These are phyloP conservation scores for Frankliniella fusca DNA, from an alignment of 2,888 invertebrate species.

Conservation along the genomic window DNA sequence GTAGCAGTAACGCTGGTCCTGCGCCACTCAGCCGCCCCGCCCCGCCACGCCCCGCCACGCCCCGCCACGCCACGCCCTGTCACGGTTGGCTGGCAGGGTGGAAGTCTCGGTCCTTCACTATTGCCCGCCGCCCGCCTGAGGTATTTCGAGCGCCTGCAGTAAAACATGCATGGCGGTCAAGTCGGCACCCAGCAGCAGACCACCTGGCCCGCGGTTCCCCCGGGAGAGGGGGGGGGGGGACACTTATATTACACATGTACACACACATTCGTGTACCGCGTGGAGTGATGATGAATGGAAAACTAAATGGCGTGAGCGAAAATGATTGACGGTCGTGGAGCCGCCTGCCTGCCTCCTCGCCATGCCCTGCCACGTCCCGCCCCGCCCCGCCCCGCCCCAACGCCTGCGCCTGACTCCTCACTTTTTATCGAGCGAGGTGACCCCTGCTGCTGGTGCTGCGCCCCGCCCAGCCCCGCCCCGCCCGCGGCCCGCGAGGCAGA, in stretches of 20 bases:
- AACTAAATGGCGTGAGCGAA: background rate
- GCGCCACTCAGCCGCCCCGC: background rate
- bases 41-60: background rate
- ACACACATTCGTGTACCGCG: background rate
- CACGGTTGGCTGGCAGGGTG: no score
- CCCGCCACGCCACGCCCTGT: no score
- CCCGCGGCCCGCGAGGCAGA: background rate
- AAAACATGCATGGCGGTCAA: background rate
- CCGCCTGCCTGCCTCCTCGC: background rate
- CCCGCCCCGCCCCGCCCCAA: background rate
- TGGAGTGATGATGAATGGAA: background rate
- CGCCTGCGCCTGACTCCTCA: background rate
- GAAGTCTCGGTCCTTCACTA: no score
- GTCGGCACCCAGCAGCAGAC: background rate
- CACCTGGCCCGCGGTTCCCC: background rate
- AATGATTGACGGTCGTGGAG: background rate
- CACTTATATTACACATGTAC: background rate
- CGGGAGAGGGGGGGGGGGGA: background rate
- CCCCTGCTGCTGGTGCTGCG: background rate
- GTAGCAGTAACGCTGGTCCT: no score
- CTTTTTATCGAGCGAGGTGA: background rate
- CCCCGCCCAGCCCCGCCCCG: background rate
- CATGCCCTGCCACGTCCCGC: background rate
- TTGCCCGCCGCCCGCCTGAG: no score
- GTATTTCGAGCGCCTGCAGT: no score